Conservation (phyloP, 2,113 vertebrate genomes). For the Lampris megalopsis region DNA sequence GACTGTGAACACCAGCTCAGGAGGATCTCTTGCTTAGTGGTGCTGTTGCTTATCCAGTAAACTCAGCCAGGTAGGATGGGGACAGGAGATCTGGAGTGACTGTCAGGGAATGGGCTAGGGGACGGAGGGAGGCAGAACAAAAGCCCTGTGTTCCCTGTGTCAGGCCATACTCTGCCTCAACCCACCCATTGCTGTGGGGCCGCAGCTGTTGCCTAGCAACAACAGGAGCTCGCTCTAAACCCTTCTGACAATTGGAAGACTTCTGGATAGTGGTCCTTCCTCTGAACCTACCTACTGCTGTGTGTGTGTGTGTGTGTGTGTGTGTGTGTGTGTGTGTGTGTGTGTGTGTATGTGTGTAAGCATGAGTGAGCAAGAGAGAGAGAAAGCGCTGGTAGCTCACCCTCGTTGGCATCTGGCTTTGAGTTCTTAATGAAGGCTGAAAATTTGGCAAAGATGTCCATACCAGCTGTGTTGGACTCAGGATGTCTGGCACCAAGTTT, state of each 20-base stretch:
- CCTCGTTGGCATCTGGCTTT: slow-evolving; percentile 95
- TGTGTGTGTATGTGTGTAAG: not conserved
- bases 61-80: slow-evolving; percentile 47
- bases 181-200: slow-evolving; percentile 52
- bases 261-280: slow-evolving; percentile 5
- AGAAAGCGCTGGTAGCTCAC: slow-evolving; percentile 73
- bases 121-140: slow-evolving; percentile 58
- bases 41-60: slow-evolving; percentile 30
- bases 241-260: slow-evolving; percentile 19
- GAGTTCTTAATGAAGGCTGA: slow-evolving; percentile 98
- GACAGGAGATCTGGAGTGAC: not conserved
- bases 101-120: slow-evolving; percentile 7
- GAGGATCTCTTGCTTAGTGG: not conserved
- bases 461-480: slow-evolving; percentile 97
- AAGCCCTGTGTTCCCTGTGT: slow-evolving; percentile 47
- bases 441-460: slow-evolving; percentile 99
- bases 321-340: not conserved
- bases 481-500: slow-evolving; percentile 95
- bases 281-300: not conserved
- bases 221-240: slow-evolving; percentile 44
- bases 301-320: slow-evolving; percentile 5
- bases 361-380: slow-evolving; percentile 2
- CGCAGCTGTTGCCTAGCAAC: slow-evolving; percentile 68
- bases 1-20: not conserved
- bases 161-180: slow-evolving; percentile 23